Base-by-base conservation (phyloP, 2,797 vertebrate species). In the Meda fulgida region DNA sequence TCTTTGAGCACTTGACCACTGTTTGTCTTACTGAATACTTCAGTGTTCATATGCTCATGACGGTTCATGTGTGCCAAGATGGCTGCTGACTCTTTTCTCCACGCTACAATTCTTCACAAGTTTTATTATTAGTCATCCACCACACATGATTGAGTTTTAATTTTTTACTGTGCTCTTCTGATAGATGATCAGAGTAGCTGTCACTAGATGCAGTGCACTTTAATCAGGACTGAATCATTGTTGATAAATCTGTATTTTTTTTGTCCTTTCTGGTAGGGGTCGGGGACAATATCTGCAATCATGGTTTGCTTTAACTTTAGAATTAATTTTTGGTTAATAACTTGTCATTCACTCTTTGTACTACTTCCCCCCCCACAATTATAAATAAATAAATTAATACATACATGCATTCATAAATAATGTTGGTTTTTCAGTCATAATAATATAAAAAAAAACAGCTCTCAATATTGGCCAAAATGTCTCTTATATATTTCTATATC, bases 1-100 rank as follows among this genome's bases (percentile, higher is more conserved):
- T 86, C 79, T 85, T n/a, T 63, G 71, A 85, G 66, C 36, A 65
- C 71, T 77, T 84, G 71, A 80, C 80, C 72, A 71, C 65, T 78
- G 73, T 78, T 79, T 69, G 53, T 73, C 76, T 67, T 46, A 34
- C 76, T 86, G 19, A 76, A 60, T 58, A 48, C 29, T 58, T 70
- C 36, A 26, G 65, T 26, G 38, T 48, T 70, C 51, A 43, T 38
- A 69, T 70, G 31, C 43, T 46, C 38, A 29, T 77, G 36, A 40
- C 5, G 5, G 14, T 66, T 21, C 26, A 65, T 21, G 60, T 40
- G 58, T 66, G 40, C n/a, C 14, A 43, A 43, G 38, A 65, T 78
- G 55, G 58, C 58, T 46, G 58, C 77, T 7, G 38, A 29, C n/a
- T 63, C 23, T 51, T 51, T 19, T 63, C 7, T 21, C 60, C n/a